These are phyloP conservation scores for Ophion obscuratus DNA, from an alignment of 2,888 invertebrate species.

Conservation along the genomic window DNA sequence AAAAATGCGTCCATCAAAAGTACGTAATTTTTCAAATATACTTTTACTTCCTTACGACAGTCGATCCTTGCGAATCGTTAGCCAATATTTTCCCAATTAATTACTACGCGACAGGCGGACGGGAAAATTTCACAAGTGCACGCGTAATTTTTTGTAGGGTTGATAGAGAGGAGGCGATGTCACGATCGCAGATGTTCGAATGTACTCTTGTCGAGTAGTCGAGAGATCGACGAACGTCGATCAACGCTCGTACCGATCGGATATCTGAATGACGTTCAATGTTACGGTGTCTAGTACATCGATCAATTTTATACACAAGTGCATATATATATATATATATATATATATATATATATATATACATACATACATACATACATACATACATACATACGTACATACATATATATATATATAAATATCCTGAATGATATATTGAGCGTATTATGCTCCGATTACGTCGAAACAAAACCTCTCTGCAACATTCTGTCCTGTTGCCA, in stretches of 20 bases:
- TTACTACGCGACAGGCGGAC: slow-evolving; percentile 19
- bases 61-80: neutral
- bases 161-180: neutral
- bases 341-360: neutral
- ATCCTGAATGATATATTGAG: slow-evolving; percentile 52
- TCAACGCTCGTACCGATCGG: slow-evolving; percentile 50
- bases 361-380: neutral
- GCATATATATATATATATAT: neutral
- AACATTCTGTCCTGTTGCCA: slow-evolving; percentile 13
- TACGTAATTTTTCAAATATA: neutral
- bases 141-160: neutral
- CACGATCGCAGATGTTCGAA: slow-evolving; percentile 54
- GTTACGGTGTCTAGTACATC: slow-evolving; percentile 55
- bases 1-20: neutral
- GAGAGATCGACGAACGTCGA: slow-evolving; percentile 43
- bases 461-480: slow-evolving; percentile 51
- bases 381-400: neutral
- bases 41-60: neutral
- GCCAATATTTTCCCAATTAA: slow-evolving; percentile 18
- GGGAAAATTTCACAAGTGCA: slow-evolving; percentile 12
- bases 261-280: slow-evolving; percentile 58
- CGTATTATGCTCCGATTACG: slow-evolving; percentile 31
- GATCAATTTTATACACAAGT: slow-evolving; percentile 42
- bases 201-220: slow-evolving; percentile 25
- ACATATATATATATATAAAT: neutral